phyloP scores from a whole-genome alignment of 2,888 invertebrate genomes.

The Amblyjoppa proteus region DNA sequence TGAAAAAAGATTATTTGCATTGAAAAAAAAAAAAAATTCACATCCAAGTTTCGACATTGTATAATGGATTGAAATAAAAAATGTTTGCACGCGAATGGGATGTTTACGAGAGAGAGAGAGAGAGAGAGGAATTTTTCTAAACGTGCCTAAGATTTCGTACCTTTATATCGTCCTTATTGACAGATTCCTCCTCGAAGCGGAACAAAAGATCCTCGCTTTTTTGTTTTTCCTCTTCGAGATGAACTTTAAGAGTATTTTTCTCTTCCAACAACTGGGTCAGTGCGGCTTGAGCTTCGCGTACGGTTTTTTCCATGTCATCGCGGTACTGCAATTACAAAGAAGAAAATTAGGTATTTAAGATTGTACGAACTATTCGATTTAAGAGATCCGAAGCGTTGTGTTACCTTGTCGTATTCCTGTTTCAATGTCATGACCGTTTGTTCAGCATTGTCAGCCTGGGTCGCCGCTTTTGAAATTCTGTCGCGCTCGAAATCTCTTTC shows the following conservation, averaged over 20 bases:
- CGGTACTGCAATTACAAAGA: slow-evolving; percentile 83
- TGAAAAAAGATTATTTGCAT: too few species aligned
- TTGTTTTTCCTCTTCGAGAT: slow-evolving; percentile 92
- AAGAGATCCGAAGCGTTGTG: not conserved
- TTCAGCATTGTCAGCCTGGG: slow-evolving; percentile 93
- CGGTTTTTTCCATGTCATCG: slow-evolving; percentile 86
- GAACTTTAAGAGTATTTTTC: slow-evolving; percentile 85
- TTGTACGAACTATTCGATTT: not conserved
- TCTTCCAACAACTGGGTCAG: slow-evolving; percentile 85
- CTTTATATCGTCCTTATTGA: slow-evolving; percentile 95
- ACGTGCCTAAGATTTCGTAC: slow-evolving; percentile 86
- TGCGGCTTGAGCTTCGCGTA: slow-evolving; percentile 87
- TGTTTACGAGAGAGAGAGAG: too few species aligned
- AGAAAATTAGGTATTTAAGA: not conserved
- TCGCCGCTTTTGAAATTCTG: slow-evolving; percentile 94
- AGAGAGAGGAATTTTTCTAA: not conserved
- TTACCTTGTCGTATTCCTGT: slow-evolving; percentile 89
- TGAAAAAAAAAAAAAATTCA: too few species aligned
- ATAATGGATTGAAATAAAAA: too few species aligned
- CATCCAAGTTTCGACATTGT: too few species aligned
- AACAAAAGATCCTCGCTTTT: slow-evolving; percentile 96
- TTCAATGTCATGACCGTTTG: slow-evolving; percentile 87
- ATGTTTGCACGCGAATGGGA: too few species aligned
- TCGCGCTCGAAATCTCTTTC: slow-evolving; percentile 96
- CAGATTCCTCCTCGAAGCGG: slow-evolving; percentile 95